Base-by-base conservation (phyloP, 2,797 vertebrate species). In the Anabas testudineus region DNA sequence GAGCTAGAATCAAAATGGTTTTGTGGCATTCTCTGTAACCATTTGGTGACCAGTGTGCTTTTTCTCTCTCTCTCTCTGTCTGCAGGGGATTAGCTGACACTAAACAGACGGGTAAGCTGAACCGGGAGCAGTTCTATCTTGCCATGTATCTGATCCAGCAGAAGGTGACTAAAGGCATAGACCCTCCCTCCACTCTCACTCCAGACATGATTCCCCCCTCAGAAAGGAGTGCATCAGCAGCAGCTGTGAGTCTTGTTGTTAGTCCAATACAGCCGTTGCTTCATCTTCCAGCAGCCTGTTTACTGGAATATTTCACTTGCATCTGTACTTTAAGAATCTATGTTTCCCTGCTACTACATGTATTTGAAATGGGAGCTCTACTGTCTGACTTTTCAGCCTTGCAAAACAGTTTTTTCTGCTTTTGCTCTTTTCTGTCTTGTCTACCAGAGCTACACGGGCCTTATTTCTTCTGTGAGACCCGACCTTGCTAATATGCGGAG, bases 71-170 rank as follows among this genome's bases (percentile, higher is more conserved):
- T 45, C 3, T 18, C 67, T 43, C 37, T 75, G 12, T 74, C 48
- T 16, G 55, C 83, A 99, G 98, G 98, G 95, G 97, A 37, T 91
- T 99, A 74, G 97, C 98, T 10, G 98, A 99, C 86, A 99, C 96
- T 0, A 95, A 95, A 70, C 95, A 96, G 81, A 92, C 91, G 10
- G 98, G 98, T 15, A 97, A 97, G 86, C 92, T 99, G 69, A 97
- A 88, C 86, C 94, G 94, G 71, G 98, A 99, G 75, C 98, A 99
- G 86, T 99, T 99, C 86, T 96, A 96, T 15, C 90, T 99, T 19
- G 98, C 98, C 80, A 97, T 99, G 97, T 92, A 97, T 87, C 92
- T 99, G 75, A 98, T 99, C 70, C 96, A 99, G 39, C 97, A 97
- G 93, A 98, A 97, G 78, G 94, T 97, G 86, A 95, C 88, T 80